Evolutionary conservation across 1,140 invertebrate genomes (phyloP).

Genomic region (Pomacea maculata): DNA sequence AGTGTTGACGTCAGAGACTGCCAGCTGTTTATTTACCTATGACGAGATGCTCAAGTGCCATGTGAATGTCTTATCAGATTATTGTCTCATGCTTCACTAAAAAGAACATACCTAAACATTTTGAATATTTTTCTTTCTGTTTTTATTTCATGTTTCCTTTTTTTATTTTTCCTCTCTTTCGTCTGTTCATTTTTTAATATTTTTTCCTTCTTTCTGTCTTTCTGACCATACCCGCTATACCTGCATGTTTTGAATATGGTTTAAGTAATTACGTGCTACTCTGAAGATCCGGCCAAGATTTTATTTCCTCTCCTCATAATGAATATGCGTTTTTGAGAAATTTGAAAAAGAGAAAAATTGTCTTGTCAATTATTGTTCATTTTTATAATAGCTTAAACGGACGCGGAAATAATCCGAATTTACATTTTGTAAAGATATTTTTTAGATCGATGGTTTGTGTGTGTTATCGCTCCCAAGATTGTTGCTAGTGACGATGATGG

Average conservation of each 20-base stretch:
- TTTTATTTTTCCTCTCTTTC: neutral
- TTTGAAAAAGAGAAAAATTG: neutral
- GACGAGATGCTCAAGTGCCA: neutral
- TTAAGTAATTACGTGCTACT: neutral
- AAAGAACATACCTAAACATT: neutral
- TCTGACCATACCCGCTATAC: neutral
- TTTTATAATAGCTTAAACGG: neutral
- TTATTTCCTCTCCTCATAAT: no score
- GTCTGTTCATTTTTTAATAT: neutral
- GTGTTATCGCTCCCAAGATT: constrained; percentile 22
- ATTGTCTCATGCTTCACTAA: neutral
- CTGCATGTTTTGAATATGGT: neutral
- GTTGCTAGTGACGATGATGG: constrained; percentile 19
- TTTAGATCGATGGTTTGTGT: constrained; percentile 2
- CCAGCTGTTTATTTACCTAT: neutral
- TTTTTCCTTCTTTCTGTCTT: neutral
- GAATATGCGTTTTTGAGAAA: no score
- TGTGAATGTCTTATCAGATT: neutral
- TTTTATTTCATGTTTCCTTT: neutral
- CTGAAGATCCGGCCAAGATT: no score
- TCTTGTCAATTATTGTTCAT: constrained; percentile 11
- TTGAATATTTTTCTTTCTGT: neutral
- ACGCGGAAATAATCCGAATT: neutral
- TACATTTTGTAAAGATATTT: constrained; percentile 1
- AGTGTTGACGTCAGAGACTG: neutral